Percentiles rank a stretch among this genome's conserved stretches.
Evolutionary conservation across 2,888 invertebrate species (phyloP).

Genomic region (Xanthorhoe designata): DNA sequence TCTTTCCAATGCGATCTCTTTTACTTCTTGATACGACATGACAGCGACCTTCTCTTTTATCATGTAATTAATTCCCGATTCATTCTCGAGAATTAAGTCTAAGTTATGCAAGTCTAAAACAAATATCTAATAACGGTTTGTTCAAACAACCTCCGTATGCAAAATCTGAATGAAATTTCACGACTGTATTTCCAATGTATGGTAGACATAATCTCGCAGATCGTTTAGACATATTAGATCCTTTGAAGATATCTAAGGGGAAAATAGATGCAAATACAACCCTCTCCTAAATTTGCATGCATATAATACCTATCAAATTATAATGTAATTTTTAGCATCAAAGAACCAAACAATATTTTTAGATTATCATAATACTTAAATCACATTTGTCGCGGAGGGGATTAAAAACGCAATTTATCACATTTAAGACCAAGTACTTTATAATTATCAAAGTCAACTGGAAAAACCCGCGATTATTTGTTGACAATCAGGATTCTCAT

Average conservation of each 20-base stretch:
- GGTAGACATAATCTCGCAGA: too few species aligned
- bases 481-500: not conserved
- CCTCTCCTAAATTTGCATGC: not conserved
- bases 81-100: too few species aligned
- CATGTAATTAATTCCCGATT: too few species aligned
- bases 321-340: constrained; percentile 41
- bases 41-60: too few species aligned
- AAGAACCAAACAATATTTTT: constrained; percentile 36
- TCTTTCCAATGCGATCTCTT: too few species aligned
- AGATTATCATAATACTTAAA: constrained; percentile 18
- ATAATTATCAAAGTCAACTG: not conserved
- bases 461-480: not conserved
- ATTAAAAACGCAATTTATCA: not conserved
- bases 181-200: too few species aligned
- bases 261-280: not conserved
- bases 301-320: not conserved
- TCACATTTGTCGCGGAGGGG: not conserved
- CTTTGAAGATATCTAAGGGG: not conserved
- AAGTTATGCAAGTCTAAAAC: too few species aligned
- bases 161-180: too few species aligned
- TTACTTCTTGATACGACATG: too few species aligned
- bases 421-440: not conserved
- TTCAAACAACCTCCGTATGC: too few species aligned
- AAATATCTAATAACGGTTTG: too few species aligned
- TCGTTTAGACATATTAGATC: not conserved